A percentile compares a stretch with the other conserved stretches of the same genome.
These are phyloP conservation scores for Narcine bancroftii DNA, from an alignment of 2,113 vertebrate species.

Conservation along the genomic window DNA sequence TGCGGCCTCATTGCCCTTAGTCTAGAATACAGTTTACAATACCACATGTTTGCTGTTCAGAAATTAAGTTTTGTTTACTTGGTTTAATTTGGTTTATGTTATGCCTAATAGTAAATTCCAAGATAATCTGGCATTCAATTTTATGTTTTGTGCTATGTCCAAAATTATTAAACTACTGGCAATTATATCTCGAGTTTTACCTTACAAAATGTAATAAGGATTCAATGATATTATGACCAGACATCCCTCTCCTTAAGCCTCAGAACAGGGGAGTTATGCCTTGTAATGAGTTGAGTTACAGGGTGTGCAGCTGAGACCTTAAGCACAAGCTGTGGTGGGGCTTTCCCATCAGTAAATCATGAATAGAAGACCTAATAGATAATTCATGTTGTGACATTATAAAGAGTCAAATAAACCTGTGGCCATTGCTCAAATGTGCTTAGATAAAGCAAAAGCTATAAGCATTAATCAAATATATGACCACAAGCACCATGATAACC, in stretches of 20 bases:
- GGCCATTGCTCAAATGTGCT: not conserved
- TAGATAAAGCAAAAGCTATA: not conserved
- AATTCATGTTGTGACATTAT: not conserved
- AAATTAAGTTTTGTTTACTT: constrained; percentile 23
- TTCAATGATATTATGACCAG: not conserved
- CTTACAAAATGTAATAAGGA: not conserved
- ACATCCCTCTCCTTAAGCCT: not conserved
- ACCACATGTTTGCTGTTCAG: not conserved
- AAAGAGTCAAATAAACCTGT: not conserved
- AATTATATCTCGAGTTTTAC: not conserved
- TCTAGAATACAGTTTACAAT: not conserved
- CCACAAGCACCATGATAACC: not conserved
- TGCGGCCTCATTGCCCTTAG: not conserved
- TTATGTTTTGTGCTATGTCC: not conserved
- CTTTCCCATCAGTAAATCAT: not conserved
- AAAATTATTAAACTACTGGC: not conserved
- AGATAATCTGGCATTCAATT: not conserved
- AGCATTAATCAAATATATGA: not conserved
- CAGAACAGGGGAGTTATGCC: not conserved
- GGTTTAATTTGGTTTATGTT: not conserved
- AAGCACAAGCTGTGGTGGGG: not conserved
- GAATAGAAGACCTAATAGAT: not conserved
- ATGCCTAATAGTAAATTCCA: not conserved
- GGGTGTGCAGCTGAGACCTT: not conserved
- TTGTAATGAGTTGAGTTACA: not conserved